Conservation (phyloP, 1,140 invertebrate genomes). For the Vollenhovia emeryi region DNA sequence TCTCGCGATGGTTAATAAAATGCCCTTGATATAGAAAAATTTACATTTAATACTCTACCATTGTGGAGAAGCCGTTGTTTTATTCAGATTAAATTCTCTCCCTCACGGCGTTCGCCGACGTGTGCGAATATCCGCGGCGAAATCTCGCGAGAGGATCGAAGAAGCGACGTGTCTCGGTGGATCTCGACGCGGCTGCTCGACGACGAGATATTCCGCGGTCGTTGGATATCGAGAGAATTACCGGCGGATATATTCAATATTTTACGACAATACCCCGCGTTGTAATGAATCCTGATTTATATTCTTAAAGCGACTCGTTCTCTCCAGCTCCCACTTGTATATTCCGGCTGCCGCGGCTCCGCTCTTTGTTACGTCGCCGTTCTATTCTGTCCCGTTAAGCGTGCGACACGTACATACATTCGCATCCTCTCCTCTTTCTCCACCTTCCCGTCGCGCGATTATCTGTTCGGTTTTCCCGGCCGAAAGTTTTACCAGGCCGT, state of each 20-base stretch:
- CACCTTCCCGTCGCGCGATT: not conserved
- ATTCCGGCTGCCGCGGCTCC: not conserved
- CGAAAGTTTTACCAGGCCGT: not conserved
- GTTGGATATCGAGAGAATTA: not conserved
- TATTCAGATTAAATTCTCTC: not conserved
- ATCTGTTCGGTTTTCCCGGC: not conserved
- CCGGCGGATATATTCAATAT: not conserved
- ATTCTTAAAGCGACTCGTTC: not conserved
- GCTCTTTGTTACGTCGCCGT: not conserved
- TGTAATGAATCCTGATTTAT: constrained; percentile 64
- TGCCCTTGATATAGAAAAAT: not conserved
- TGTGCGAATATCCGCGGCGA: not conserved
- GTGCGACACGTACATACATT: not conserved
- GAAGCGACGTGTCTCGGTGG: not conserved
- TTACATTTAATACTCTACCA: not conserved
- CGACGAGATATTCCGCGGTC: not conserved
- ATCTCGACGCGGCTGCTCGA: not conserved
- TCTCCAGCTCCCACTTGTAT: not conserved
- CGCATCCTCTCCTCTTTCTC: not conserved
- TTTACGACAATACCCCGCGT: constrained; percentile 21
- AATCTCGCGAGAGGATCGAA: not conserved
- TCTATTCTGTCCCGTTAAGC: constrained; percentile 12
- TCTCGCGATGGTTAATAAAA: not conserved
- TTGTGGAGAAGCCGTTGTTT: not conserved
- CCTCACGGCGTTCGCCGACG: not conserved